Percentiles rank a stretch among this genome's conserved stretches.
Evolutionary conservation across 2,797 vertebrate genomes (phyloP).

Genomic region (Crocodylus rhombifer): DNA sequence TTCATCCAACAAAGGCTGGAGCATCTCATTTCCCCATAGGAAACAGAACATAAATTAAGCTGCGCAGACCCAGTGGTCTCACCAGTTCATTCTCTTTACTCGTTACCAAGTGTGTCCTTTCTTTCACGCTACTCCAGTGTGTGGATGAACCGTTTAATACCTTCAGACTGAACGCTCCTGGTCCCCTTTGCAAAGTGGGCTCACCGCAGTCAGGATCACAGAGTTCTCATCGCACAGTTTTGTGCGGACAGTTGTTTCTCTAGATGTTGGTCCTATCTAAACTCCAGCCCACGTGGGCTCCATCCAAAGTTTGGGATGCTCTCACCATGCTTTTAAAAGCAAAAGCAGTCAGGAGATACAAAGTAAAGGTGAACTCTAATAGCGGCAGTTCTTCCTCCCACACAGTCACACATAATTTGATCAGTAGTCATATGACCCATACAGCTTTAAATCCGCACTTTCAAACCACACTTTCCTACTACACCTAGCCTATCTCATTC

Average conservation of each 20-base stretch:
- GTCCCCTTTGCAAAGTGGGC: background rate
- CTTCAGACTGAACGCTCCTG: fast-evolving
- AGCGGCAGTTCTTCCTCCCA: constrained; percentile 28
- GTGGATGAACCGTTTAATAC: background rate
- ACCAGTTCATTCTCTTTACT: background rate
- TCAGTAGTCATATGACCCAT: constrained; percentile 45
- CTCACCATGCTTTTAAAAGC: background rate
- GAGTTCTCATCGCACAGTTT: background rate
- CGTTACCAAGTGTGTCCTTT: background rate
- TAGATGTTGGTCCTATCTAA: background rate
- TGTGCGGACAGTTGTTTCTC: background rate
- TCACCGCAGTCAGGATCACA: background rate
- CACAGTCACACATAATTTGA: background rate
- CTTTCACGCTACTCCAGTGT: fast-evolving
- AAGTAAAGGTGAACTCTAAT: background rate
- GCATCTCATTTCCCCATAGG: background rate
- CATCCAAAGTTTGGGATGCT: background rate
- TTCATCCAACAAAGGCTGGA: background rate
- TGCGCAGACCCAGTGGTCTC: background rate
- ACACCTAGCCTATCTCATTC: constrained; percentile 56
- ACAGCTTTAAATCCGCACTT: constrained; percentile 35
- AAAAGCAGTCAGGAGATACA: background rate
- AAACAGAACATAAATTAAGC: background rate
- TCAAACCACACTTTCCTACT: constrained; percentile 36
- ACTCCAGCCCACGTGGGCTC: constrained; percentile 6